Conservation (phyloP, 2,113 vertebrate genomes). For the Shinisaurus crocodilurus region DNA sequence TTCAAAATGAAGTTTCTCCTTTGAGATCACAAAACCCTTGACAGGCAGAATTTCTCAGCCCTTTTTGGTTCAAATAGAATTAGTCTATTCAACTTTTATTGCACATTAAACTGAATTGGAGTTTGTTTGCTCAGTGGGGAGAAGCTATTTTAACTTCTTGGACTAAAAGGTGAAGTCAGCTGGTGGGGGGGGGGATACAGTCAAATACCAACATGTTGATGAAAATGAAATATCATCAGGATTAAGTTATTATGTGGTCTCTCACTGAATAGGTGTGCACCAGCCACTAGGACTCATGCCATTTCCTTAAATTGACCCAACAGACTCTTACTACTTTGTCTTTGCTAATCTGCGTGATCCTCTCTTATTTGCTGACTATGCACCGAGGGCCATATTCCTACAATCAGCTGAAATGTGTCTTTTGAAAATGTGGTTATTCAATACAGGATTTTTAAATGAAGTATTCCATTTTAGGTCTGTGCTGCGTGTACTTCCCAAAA, state of each 20-base stretch:
- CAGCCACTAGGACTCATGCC: slow-evolving; percentile 48
- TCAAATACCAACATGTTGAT: slow-evolving; percentile 42
- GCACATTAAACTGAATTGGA: slow-evolving; percentile 12
- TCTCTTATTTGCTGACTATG: slow-evolving; percentile 37
- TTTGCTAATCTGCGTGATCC: slow-evolving; percentile 58
- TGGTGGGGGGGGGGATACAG: slow-evolving; percentile 36
- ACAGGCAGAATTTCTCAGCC: slow-evolving; percentile 20
- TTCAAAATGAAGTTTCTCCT: background rate
- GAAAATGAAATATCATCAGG: slow-evolving; percentile 54
- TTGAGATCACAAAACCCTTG: background rate
- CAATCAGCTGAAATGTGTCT: slow-evolving; percentile 63
- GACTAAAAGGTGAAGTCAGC: slow-evolving; percentile 34
- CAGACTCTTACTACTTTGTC: slow-evolving; percentile 53
- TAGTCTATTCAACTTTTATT: slow-evolving; percentile 22
- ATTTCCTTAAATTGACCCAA: slow-evolving; percentile 60
- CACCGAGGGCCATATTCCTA: slow-evolving; percentile 50
- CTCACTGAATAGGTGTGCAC: slow-evolving; percentile 57
- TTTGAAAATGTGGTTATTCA: slow-evolving; percentile 64
- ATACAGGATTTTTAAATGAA: slow-evolving; percentile 57
- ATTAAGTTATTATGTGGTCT: slow-evolving; percentile 50
- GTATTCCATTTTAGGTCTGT: slow-evolving; percentile 44
- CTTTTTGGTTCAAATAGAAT: slow-evolving; percentile 39
- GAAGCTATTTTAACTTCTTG: slow-evolving; percentile 36
- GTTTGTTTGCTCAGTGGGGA: slow-evolving; percentile 38
- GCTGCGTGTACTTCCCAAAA: background rate